Evolutionary conservation across 2,888 invertebrate genomes (phyloP).

Genomic region (Stenoptilia bipunctidactyla): DNA sequence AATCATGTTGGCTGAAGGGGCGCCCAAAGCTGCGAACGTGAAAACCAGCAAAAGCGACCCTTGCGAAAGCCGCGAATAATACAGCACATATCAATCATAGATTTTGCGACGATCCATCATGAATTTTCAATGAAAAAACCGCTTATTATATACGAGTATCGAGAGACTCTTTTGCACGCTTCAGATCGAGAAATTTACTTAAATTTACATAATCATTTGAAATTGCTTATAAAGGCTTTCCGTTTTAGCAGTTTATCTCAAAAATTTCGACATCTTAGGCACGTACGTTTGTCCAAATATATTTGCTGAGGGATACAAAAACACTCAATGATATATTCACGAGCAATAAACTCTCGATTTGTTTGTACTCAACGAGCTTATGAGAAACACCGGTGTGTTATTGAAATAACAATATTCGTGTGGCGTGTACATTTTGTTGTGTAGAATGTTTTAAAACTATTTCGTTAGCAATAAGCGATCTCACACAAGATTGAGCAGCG

Average conservation of each 20-base stretch:
- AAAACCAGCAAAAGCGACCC: slow-evolving; percentile 53
- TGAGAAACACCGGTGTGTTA: no score
- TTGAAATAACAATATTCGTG: no score
- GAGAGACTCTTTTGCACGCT: slow-evolving; percentile 20
- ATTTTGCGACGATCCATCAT: slow-evolving; percentile 66
- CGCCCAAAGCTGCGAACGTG: slow-evolving; percentile 53
- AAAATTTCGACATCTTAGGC: background rate
- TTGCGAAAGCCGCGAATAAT: slow-evolving; percentile 63
- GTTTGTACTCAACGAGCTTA: no score
- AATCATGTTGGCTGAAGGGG: slow-evolving; percentile 57
- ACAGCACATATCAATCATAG: slow-evolving; percentile 69
- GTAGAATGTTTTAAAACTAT: slow-evolving; percentile 17
- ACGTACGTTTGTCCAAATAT: background rate
- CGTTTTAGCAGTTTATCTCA: background rate
- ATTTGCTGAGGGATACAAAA: slow-evolving; percentile 13
- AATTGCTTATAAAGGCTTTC: background rate
- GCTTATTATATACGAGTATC: slow-evolving; percentile 24
- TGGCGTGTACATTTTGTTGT: slow-evolving; percentile 1
- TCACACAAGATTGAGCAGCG: slow-evolving; percentile 43
- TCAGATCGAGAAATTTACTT: slow-evolving; percentile 18
- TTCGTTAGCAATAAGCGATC: slow-evolving; percentile 41
- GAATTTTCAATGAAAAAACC: slow-evolving; percentile 56
- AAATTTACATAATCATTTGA: slow-evolving; percentile 1
- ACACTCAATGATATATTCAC: no score
- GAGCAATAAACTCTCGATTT: no score